Percentiles rank a stretch among this genome's conserved stretches.
Conservation (phyloP, 2,888 invertebrate species). For the Priocnemis perturbator region DNA sequence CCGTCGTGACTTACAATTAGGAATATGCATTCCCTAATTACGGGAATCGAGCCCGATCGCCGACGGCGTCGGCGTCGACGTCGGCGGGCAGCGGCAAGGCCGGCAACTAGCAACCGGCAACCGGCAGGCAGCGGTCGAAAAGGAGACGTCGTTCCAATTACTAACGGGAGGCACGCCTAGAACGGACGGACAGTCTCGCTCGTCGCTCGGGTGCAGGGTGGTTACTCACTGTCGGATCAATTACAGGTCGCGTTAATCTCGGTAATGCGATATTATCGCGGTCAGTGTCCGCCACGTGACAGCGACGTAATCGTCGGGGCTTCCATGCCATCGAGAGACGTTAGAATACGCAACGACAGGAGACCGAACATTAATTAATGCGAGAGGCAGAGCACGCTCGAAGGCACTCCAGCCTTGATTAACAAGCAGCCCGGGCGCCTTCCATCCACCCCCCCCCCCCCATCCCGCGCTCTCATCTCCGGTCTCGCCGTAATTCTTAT, state of each 20-base stretch:
- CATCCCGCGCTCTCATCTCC: conserved; percentile 4
- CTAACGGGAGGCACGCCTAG: conserved; percentile 38
- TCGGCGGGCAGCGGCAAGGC: too few relatives aligned
- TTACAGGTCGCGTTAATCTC: conserved; percentile 56
- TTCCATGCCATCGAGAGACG: conserved; percentile 39
- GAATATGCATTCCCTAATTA: conserved; percentile 19
- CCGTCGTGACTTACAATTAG: conserved; percentile 12
- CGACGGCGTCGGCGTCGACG: too few relatives aligned
- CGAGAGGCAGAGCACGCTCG: conserved; percentile 16
- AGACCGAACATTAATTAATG: conserved; percentile 43
- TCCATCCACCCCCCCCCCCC: background rate
- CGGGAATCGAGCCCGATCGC: conserved; percentile 23
- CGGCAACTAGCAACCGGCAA: too few relatives aligned
- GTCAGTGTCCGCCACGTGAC: conserved; percentile 49
- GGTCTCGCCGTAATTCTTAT: background rate
- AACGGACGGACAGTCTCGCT: conserved; percentile 12
- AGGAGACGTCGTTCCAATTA: conserved; percentile 36
- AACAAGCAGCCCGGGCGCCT: background rate
- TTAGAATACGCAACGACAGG: conserved; percentile 27
- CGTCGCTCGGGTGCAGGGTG: conserved; percentile 18
- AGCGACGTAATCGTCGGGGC: conserved; percentile 43
- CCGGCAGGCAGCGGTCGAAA: conserved; percentile 25
- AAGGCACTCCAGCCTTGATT: conserved; percentile 1
- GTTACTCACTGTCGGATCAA: conserved; percentile 55
- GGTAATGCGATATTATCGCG: conserved; percentile 57